Percentiles rank a stretch among this genome's conserved stretches.
Conservation (phyloP, 35 echinoderm and acorn worm genomes). For the Patiria miniata region DNA sequence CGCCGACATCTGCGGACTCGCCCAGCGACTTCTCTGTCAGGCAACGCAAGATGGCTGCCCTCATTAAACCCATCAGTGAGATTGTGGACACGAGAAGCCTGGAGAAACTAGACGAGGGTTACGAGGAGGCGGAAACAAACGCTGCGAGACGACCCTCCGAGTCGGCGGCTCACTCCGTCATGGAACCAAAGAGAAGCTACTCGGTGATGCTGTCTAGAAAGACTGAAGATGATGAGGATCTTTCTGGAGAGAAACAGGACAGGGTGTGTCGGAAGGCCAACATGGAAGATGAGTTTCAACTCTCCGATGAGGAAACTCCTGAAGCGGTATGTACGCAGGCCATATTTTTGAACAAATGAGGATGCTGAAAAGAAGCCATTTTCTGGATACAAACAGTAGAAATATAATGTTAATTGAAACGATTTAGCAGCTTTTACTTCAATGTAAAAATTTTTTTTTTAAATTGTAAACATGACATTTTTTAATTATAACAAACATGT, state of each 20-base stretch:
- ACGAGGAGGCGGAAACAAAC: slow-evolving; percentile 42
- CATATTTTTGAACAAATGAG: too few species aligned
- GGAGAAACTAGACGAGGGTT: slow-evolving; percentile 53
- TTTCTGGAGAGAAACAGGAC: slow-evolving; percentile 22
- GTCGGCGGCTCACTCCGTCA: neutral
- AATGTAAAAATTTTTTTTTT: too few species aligned
- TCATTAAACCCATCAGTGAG: slow-evolving; percentile 61
- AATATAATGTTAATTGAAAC: too few species aligned
- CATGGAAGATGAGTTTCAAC: slow-evolving; percentile 47
- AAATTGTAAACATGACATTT: too few species aligned
- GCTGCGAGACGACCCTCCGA: neutral
- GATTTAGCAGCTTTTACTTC: too few species aligned
- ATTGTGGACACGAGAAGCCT: slow-evolving; percentile 36
- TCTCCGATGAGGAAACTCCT: slow-evolving; percentile 53
- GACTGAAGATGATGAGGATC: slow-evolving; percentile 10
- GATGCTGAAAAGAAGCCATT: too few species aligned
- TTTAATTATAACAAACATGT: too few species aligned
- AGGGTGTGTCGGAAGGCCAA: slow-evolving; percentile 15
- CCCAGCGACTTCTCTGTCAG: neutral
- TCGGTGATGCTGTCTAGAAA: slow-evolving; percentile 19
- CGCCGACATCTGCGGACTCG: neutral
- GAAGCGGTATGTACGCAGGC: neutral
- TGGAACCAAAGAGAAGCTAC: neutral
- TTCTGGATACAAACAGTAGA: too few species aligned
- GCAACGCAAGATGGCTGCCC: slow-evolving; percentile 39